Base-by-base conservation (phyloP, 1,140 invertebrate species). In the Bombus superbus region DNA sequence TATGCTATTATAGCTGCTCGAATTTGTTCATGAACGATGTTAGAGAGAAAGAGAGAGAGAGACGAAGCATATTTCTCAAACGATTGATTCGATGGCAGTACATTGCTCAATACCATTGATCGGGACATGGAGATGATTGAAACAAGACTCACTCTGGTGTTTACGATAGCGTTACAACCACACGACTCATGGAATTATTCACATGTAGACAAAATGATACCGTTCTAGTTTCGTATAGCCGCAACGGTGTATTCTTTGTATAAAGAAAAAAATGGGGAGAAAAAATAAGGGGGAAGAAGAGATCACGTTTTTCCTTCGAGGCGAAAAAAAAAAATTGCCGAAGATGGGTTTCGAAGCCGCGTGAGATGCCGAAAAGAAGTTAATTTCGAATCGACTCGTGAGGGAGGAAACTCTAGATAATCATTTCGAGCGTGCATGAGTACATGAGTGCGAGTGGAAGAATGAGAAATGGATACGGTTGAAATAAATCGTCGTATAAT, bases 81-180 rank as follows among this genome's bases (percentile, higher is more conserved):
- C 53, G 64, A 85, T 74, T 59, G 79, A 86, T 74, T 57, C 85
- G 83, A 89, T 64, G 74, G 64, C 44, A 85, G 87, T 79, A 89
- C 84, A 89, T 89, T 89, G 88, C 88, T 89, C 88, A 89, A 89
- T 89, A 86, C 87, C 87, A 89, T 81, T 88, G 73, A 89, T 86
- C 88, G 72, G 79, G 62, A 88, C 83, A 32, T 64, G 77, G 66
- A 66, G 64, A 83, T 59, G 66, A 32, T 32, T 32, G 44, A 83
- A 38, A 83, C 81, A 75, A 84, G 77, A 89, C 66, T 83, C 76
- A 86, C 66, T 77, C 82, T 75, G 77, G 64, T 73, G 88, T 82
- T 89, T 81, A 77, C 88, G 66, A 28, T 86, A 89, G 72, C 42
- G 75, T 89, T 74, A 76, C 66, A 80, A 62, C 66, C 80, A 64